These are phyloP conservation scores for Salmo trutta DNA, from an alignment of 2,797 vertebrate species.

Conservation along the genomic window DNA sequence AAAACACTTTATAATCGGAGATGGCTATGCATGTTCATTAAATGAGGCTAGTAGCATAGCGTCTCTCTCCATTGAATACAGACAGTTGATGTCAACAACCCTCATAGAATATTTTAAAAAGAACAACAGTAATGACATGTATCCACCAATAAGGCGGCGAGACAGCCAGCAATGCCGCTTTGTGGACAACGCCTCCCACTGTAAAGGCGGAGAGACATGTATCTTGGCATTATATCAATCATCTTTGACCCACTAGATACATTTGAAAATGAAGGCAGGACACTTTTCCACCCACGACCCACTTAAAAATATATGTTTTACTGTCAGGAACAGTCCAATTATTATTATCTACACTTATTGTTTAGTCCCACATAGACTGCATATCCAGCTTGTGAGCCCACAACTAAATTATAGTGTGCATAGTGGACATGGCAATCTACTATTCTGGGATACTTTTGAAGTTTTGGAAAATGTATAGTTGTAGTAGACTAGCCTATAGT, in stretches of 20 bases:
- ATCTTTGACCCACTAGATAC: background rate
- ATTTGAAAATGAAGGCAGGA: background rate
- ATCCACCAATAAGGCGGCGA: too few relatives aligned
- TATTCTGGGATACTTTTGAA: background rate
- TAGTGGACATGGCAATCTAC: background rate
- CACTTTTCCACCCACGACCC: background rate
- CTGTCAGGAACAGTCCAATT: background rate
- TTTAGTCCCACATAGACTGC: background rate
- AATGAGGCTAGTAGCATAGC: too few relatives aligned
- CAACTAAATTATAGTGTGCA: background rate
- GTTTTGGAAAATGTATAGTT: background rate
- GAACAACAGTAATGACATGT: too few relatives aligned
- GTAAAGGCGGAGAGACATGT: too few relatives aligned
- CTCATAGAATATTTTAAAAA: too few relatives aligned
- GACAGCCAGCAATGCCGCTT: too few relatives aligned
- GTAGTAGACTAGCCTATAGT: background rate
- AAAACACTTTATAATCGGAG: too few relatives aligned
- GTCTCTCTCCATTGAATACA: too few relatives aligned
- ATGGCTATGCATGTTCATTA: too few relatives aligned
- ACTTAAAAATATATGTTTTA: background rate
- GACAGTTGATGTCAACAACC: too few relatives aligned
- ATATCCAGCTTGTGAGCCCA: background rate
- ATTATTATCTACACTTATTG: background rate
- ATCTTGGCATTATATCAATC: too few relatives aligned
- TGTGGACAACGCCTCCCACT: too few relatives aligned